Percentiles rank a stretch among this genome's conserved stretches.
These are phyloP conservation scores for Trissolcus basalis DNA, from an alignment of 1,140 invertebrate genomes.

Conservation along the genomic window DNA sequence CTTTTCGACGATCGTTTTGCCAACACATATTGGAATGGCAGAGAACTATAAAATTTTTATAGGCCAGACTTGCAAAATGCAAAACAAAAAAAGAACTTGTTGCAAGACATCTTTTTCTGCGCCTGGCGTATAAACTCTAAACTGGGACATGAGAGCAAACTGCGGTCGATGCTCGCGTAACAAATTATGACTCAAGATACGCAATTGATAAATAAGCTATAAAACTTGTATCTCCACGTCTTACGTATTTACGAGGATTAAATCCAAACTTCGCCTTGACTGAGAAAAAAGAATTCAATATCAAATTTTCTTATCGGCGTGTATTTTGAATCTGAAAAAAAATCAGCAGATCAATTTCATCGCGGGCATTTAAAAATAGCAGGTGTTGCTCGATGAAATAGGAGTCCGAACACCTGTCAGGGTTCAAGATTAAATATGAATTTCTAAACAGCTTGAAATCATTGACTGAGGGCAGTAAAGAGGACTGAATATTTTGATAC, in stretches of 20 bases:
- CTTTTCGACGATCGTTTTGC: not conserved
- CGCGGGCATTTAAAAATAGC: too few species aligned
- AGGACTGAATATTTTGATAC: constrained; percentile 7
- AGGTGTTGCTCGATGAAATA: too few species aligned
- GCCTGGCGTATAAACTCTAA: constrained; percentile 18
- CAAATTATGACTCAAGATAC: constrained; percentile 56
- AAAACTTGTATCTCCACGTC: constrained; percentile 21
- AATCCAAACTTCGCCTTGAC: not conserved
- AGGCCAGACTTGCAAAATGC: constrained; percentile 18
- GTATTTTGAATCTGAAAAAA: too few species aligned
- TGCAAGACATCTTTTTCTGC: constrained; percentile 20
- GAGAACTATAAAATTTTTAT: constrained; percentile 10
- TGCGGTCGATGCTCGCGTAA: constrained; percentile 28
- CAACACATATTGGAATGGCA: not conserved
- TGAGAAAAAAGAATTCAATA: too few species aligned
- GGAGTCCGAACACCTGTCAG: too few species aligned
- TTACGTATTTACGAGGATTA: constrained; percentile 20
- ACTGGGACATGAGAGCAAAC: constrained; percentile 49
- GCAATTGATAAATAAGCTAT: constrained; percentile 12
- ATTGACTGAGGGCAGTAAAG: too few species aligned
- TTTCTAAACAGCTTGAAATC: too few species aligned
- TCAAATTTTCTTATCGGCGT: too few species aligned
- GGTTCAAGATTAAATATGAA: too few species aligned
- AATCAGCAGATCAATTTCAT: too few species aligned
- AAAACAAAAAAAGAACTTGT: constrained; percentile 8